A percentile compares a stretch with the other conserved stretches of the same genome.
These are phyloP conservation scores for Neoniphon sammara DNA, from an alignment of 2,797 vertebrate genomes.

Conservation along the genomic window DNA sequence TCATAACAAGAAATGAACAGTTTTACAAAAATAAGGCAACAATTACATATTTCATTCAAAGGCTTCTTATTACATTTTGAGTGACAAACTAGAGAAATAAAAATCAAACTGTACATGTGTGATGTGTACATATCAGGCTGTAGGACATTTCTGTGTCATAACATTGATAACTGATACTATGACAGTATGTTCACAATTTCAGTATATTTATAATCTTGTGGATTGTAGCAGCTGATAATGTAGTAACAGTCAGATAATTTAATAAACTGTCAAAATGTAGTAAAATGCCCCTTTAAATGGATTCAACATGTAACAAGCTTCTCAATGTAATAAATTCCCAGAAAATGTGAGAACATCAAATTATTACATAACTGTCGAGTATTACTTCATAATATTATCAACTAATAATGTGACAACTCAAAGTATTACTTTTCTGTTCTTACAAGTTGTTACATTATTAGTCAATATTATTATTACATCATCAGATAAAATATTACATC, in stretches of 20 bases:
- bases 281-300: conserved; percentile 11
- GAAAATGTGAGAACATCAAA: neutral
- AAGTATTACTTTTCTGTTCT: conserved; percentile 13
- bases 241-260: conserved; percentile 20
- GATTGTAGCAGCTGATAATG: conserved; percentile 28
- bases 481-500: conserved; percentile 24
- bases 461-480: conserved; percentile 10
- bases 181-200: conserved; percentile 27
- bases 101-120: conserved; percentile 13
- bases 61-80: conserved; percentile 55
- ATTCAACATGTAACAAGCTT: neutral
- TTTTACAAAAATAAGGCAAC: conserved; percentile 79
- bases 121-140: conserved; percentile 6
- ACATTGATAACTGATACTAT: conserved; percentile 20
- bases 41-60: conserved; percentile 69
- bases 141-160: conserved; percentile 7
- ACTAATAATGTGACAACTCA: neutral
- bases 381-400: neutral
- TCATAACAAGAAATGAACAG: conserved; percentile 49
- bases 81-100: conserved; percentile 37
- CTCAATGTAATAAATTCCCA: neutral
- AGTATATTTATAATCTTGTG: conserved; percentile 15
- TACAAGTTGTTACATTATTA: conserved; percentile 9
- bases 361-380: neutral
- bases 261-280: conserved; percentile 16